Evolutionary conservation across 2,888 invertebrate species (phyloP).

Genomic region (Lithodes maja): DNA sequence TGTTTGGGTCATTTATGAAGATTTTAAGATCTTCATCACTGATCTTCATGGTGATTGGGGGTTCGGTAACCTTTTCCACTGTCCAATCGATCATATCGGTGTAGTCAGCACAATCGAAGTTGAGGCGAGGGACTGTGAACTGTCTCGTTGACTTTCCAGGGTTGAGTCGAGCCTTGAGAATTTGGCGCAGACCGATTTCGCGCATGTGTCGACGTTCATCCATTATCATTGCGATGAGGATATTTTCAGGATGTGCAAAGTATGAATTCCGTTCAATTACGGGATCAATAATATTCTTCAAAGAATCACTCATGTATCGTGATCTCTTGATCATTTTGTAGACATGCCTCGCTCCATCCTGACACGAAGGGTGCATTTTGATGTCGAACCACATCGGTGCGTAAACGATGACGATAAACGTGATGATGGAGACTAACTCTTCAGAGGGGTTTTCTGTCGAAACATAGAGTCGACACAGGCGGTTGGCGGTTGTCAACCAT

Average conservation of each 20-base stretch:
- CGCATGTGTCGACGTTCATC: background rate
- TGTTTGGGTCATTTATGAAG: background rate
- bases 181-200: background rate
- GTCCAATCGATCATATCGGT: conserved; percentile 4
- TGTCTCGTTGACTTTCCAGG: background rate
- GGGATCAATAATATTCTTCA: no score
- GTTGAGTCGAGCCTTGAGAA: background rate
- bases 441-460: no score
- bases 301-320: no score
- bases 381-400: no score
- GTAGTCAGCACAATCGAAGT: background rate
- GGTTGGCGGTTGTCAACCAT: no score
- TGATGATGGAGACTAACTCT: no score
- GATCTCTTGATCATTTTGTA: no score
- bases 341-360: no score
- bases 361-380: no score
- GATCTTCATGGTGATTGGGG: background rate
- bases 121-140: background rate
- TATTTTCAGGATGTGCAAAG: background rate
- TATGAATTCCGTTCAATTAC: background rate
- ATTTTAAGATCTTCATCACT: conserved; percentile 7
- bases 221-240: background rate
- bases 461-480: no score
- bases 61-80: background rate
- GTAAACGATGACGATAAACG: no score